Evolutionary conservation across 2,888 invertebrate species (phyloP).

Genomic region (Zaprionus bogoriensis): DNA sequence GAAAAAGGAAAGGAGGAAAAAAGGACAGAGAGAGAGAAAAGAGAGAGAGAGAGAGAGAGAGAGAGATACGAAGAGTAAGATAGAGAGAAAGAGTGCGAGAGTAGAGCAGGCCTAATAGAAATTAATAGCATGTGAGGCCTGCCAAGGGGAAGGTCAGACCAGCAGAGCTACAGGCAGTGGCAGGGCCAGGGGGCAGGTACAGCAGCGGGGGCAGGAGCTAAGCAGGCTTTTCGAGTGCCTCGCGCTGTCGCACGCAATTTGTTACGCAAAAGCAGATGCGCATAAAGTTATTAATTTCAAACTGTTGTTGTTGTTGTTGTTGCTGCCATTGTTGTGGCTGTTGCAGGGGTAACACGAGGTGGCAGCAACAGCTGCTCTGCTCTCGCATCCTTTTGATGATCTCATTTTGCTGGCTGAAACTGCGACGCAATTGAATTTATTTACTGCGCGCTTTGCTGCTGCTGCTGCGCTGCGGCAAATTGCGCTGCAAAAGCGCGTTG

Average conservation of each 20-base stretch:
- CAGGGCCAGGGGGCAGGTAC: too few relatives aligned
- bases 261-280: conserved; percentile 63
- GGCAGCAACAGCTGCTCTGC: not conserved
- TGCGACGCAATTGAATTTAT: conserved; percentile 52
- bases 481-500: conserved; percentile 30
- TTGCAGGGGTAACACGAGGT: not conserved
- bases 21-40: not conserved
- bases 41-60: not conserved
- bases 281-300: conserved; percentile 70
- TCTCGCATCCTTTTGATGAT: conserved; percentile 15
- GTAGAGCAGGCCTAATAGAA: conserved; percentile 29
- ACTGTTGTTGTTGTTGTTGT: not conserved
- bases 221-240: conserved; percentile 18
- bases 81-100: not conserved
- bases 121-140: conserved; percentile 43
- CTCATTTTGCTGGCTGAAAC: conserved; percentile 23
- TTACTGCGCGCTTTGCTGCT: conserved; percentile 30
- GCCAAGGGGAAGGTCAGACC: not conserved
- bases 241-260: conserved; percentile 52
- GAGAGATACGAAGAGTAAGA: not conserved
- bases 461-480: conserved; percentile 9
- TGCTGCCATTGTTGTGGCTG: not conserved
- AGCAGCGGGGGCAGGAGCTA: not conserved
- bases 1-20: not conserved
- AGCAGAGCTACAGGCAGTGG: too few relatives aligned